phyloP scores from a whole-genome alignment of 2,888 invertebrate species.

The Dynastes maya region DNA sequence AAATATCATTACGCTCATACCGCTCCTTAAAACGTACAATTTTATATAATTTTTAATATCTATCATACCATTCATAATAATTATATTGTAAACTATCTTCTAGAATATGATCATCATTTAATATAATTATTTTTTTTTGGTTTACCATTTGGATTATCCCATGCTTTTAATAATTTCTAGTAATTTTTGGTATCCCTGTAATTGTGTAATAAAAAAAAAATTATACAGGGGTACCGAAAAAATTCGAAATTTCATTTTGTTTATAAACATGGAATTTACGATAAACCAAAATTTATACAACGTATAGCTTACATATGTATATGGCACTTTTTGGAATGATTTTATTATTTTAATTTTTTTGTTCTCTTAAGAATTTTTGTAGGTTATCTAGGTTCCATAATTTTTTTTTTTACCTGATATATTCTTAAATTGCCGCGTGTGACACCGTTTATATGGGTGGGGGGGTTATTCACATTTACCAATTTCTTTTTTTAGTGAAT shows the following conservation, averaged over 20 bases:
- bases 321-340: constrained; percentile 47
- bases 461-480: constrained; percentile 30
- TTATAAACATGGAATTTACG: neutral
- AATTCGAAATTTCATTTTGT: neutral
- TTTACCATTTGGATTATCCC: no score
- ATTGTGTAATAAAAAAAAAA: no score
- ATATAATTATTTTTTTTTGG: neutral
- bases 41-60: constrained; percentile 20
- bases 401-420: constrained; percentile 31
- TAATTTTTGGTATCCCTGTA: no score
- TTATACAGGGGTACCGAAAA: no score
- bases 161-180: no score
- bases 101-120: constrained; percentile 9
- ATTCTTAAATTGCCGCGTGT: constrained; percentile 10
- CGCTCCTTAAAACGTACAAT: neutral
- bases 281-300: neutral
- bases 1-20: constrained; percentile 5
- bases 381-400: neutral
- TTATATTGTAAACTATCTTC: constrained; percentile 27
- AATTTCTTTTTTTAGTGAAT: neutral
- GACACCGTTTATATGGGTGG: neutral
- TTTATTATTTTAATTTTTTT: neutral
- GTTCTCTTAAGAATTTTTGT: constrained; percentile 14
- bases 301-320: constrained; percentile 25
- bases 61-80: constrained; percentile 15